These are phyloP conservation scores for Peromyscus maniculatus DNA, from an alignment of 2,113 vertebrate species.

Conservation along the genomic window DNA sequence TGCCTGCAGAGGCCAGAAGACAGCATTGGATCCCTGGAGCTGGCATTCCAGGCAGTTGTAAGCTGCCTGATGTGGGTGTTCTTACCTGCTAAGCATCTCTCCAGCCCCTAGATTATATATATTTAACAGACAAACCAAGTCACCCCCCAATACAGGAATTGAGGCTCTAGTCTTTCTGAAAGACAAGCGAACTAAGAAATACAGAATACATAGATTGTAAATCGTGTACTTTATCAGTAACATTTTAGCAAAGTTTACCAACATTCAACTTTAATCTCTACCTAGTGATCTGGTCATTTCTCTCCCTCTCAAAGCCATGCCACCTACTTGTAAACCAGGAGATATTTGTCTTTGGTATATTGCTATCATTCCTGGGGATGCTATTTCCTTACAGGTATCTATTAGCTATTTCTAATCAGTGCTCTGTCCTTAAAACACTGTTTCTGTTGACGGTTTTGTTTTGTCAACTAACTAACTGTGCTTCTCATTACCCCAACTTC, in stretches of 20 bases:
- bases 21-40: not conserved
- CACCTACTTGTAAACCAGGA: not conserved
- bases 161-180: not conserved
- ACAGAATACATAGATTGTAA: not conserved
- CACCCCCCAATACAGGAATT: not conserved
- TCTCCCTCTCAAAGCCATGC: not conserved
- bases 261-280: not conserved
- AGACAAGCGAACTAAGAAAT: not conserved
- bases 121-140: slow-evolving; percentile 3
- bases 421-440: not conserved
- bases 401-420: not conserved
- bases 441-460: not conserved
- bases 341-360: not conserved
- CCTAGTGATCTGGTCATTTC: not conserved
- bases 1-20: not conserved
- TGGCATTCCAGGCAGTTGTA: not conserved
- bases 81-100: not conserved
- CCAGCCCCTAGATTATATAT: not conserved
- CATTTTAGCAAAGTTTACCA: not conserved
- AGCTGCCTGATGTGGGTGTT: not conserved
- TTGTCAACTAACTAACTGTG: not conserved
- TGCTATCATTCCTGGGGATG: slow-evolving; percentile 3
- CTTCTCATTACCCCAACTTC: not conserved
- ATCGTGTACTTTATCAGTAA: not conserved
- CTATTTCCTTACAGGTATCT: not conserved